phyloP scores from a whole-genome alignment of 2,113 vertebrate genomes.

The Leptobrachium leishanense region DNA sequence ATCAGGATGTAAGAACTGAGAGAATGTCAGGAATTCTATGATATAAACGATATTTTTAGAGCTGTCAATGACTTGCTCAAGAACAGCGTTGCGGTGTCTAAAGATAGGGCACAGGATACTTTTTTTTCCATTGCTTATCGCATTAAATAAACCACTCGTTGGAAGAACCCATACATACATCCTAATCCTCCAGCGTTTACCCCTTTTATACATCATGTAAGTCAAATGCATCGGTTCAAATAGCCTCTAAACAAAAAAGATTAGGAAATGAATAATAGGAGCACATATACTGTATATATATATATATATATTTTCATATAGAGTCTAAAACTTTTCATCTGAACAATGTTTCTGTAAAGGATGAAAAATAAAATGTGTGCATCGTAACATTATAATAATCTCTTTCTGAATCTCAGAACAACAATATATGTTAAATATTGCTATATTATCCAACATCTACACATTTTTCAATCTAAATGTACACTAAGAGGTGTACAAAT shows the following conservation, averaged over 20 bases:
- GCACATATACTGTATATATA: not conserved
- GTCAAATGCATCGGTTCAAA: not conserved
- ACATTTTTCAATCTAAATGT: too few species aligned
- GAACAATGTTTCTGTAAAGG: too few species aligned
- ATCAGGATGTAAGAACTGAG: conserved; percentile 80
- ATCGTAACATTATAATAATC: too few species aligned
- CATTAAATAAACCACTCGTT: conserved; percentile 42
- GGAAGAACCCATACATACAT: conserved; percentile 17
- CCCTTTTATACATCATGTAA: not conserved
- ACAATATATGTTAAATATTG: too few species aligned
- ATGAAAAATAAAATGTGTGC: too few species aligned
- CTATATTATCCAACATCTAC: too few species aligned
- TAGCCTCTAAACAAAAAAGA: not conserved
- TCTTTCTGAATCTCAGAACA: too few species aligned
- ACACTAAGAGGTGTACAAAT: too few species aligned
- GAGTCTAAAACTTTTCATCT: too few species aligned
- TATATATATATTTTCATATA: too few species aligned
- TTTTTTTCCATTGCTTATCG: conserved; percentile 78
- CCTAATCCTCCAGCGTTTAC: conserved; percentile 13
- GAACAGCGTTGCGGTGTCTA: conserved; percentile 67
- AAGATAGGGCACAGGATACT: conserved; percentile 68
- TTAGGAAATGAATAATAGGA: not conserved
- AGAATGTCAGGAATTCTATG: conserved; percentile 85
- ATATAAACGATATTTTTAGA: conserved; percentile 95
- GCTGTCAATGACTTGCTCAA: conserved; percentile 74